Evolutionary conservation across 2,888 invertebrate genomes (phyloP), one percentile per base, ranked within the genome.

Genomic region (Meta bourneti): DNA sequence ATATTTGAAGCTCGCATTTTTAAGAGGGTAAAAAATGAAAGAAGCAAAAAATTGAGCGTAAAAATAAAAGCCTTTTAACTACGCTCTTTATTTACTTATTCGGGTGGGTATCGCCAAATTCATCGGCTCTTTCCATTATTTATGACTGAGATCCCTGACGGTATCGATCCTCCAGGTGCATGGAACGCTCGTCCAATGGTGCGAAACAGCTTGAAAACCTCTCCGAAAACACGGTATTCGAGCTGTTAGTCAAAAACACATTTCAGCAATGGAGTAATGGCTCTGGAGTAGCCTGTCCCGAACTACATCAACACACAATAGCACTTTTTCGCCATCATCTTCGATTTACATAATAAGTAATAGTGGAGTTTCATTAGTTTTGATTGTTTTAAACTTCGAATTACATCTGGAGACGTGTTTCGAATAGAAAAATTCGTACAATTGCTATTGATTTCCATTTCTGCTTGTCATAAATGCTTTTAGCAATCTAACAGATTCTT

Each of bases 31-130:
- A 77, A 85, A 81, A 82, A 77, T 83, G 61, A 49, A 71, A 84
- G 75, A 71, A 72, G 49, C 80, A 70, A 87, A 84, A 88, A 78
- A 69, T 16, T 71, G 69, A 20, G 77, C 75, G 81, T 87, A 88
- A 89, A 92, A 89, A 92, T 92, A 92, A 92, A 92, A 92, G 88
- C 84, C 84, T 92, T 92, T 92, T 92, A 92, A 92, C 91, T 89
- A 92, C 81, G 88, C 89, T 92, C 89, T 88, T 92, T 91, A 91
- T 91, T 91, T 91, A 91, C 91, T 91, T 91, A 91, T 87, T 83
- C 79, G 78, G 49, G 82, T 11, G 72, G 91, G 81, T 82, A 86
- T 86, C 71, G 87, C 87, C 82, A 87, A 87, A 91, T 91, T 91
- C 91, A 91, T 87, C 91, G 91, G 91, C 82, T 87, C 71, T 72